Base-by-base conservation (phyloP, 2,113 vertebrate species). In the Otocyon megalotis region DNA sequence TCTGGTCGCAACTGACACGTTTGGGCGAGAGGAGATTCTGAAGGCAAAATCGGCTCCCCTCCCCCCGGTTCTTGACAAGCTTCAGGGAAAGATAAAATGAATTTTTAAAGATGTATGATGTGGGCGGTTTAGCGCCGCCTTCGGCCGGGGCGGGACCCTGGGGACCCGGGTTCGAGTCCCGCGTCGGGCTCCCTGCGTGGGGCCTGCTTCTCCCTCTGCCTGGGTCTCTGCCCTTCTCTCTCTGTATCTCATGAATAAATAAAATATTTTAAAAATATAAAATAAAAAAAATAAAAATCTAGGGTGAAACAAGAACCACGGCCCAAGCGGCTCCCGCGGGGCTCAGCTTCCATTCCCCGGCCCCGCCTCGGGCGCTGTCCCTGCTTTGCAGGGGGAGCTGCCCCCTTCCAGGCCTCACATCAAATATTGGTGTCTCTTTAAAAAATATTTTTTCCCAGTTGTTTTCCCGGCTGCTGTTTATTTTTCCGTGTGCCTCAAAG, bases 361-460 rank as follows among this genome's bases (percentile, higher is more conserved):
- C 43, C 43, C 43, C 43, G 43, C 43, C 43, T 43, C 43, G 43
- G 43, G 43, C 4, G 5, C 43, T 32, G 69, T 35, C 16, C 67
- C 20, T 56, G 26, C 8, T 62, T 96, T 92, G 97, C 96, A 96
- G 81, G 90, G 96, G 15, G 92, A 32, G 37, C 8, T 97, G 97
- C 58, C 53, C 97, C 50, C 26, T 97, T 97, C 65, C 95, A 35
- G 60, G 37, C n/a, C 86, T 76, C 71, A 89, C 54, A 17, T 96
- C 63, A 82, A 97, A 90, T 82, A 92, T 53, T 76, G 2, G 0
- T 30, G 48, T 93, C 92, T 96, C 37, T 88, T 97, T 93, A 48
- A 22, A 43, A 43, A 43, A 43, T 43, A 30, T 54, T 63, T 76
- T 54, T 82, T 85, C 94, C 92, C n/a, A 19, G 74, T 56, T 43